phyloP scores from a whole-genome alignment of 2,113 vertebrate species.

The Plotosus lineatus region DNA sequence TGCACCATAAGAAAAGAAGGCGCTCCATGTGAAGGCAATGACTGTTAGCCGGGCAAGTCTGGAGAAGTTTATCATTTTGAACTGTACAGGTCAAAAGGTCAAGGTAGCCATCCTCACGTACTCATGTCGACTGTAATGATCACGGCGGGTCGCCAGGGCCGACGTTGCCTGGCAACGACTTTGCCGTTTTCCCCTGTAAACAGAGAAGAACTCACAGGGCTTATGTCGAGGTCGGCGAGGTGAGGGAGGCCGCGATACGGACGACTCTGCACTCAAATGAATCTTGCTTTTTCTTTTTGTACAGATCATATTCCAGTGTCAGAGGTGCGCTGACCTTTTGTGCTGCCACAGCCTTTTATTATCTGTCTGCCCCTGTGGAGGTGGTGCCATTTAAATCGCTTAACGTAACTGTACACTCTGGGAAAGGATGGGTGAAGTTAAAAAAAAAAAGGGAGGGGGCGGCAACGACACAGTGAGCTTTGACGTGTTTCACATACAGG shows the following conservation, averaged over 20 bases:
- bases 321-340: conserved; percentile 32
- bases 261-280: conserved; percentile 42
- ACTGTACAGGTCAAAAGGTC: not conserved
- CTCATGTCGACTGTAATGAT: conserved; percentile 66
- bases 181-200: conserved; percentile 66
- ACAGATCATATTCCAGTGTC: conserved; percentile 44
- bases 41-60: too few species aligned
- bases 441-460: conserved; percentile 36
- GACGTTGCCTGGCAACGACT: conserved; percentile 72
- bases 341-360: conserved; percentile 28
- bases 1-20: not conserved
- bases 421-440: too few species aligned
- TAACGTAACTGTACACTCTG: conserved; percentile 11
- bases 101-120: not conserved
- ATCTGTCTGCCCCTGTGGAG: conserved; percentile 20
- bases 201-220: conserved; percentile 63
- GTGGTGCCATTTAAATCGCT: conserved; percentile 40
- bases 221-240: conserved; percentile 63
- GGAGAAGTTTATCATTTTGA: not conserved
- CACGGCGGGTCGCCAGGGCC: conserved; percentile 65
- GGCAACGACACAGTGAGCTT: conserved; percentile 52
- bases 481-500: conserved; percentile 64
- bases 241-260: conserved; percentile 57
- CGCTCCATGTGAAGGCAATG: not conserved
- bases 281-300: conserved; percentile 32